A percentile compares a stretch with the other conserved stretches of the same genome.
Evolutionary conservation across 2,797 vertebrate species (phyloP).

Genomic region (Pangasius mekongensis): DNA sequence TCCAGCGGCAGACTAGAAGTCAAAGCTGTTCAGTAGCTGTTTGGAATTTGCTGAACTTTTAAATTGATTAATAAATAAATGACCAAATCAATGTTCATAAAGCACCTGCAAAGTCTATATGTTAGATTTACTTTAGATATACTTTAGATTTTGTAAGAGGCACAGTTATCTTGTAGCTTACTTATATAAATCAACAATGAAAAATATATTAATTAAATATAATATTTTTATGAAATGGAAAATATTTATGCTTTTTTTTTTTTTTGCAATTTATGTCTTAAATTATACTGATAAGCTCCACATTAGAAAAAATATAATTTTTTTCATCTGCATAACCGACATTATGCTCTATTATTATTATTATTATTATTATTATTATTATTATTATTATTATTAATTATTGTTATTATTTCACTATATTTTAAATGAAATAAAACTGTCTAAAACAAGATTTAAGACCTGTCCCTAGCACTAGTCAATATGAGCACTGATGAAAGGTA

Average conservation of each 20-base stretch:
- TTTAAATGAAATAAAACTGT: background rate
- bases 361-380: background rate
- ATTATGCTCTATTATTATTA: background rate
- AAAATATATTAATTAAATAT: no score
- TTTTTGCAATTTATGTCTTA: no score
- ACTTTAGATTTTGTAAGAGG: background rate
- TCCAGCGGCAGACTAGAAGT: background rate
- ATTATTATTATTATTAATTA: background rate
- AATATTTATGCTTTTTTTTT: no score
- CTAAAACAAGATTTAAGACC: background rate
- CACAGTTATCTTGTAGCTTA: background rate
- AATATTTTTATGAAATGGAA: no score
- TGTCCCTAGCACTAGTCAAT: background rate
- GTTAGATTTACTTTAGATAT: no score
- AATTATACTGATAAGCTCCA: no score
- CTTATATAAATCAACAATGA: background rate
- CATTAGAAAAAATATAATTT: no score
- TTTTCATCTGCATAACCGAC: no score
- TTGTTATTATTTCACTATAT: background rate
- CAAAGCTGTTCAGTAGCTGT: background rate
- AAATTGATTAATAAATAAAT: background rate
- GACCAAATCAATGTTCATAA: background rate
- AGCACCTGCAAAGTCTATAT: background rate
- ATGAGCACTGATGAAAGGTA: background rate
- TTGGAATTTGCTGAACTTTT: background rate